Base-by-base conservation (phyloP, 1,140 invertebrate genomes). In the Drosophila ohnishii region DNA sequence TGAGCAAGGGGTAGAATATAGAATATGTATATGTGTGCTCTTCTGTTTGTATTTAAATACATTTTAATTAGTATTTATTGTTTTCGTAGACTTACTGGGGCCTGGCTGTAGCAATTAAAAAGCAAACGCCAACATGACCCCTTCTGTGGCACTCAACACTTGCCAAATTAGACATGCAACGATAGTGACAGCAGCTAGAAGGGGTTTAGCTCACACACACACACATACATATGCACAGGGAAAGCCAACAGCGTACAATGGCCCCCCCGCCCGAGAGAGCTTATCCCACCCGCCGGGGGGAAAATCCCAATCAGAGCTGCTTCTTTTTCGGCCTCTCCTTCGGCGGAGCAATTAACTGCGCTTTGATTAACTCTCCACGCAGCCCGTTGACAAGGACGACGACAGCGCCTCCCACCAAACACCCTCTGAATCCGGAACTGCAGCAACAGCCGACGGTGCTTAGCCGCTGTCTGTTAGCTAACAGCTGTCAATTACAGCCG, bases 61-160 rank as follows among this genome's bases (percentile, higher is more conserved):
- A 80, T 88, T 87, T 87, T 88, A 87, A 87, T 87, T 80, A 88
- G 84, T 78, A 78, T 84, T 88, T 88, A 87, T 87, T 87, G 80
- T 86, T 82, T 75, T 78, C 69, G 57, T 58, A 82, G 75, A 87
- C 78, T 35, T 42, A 13, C 28, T 57, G 73, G 39, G 42, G 37
- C 22, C 40, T 22, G 37, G 13, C 25, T 14, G 32, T 34, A 10
- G 25, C 60, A 19, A 55, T 19, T 55, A 55, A 9, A 39, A 28
- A 42, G 61, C 56, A 42, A 64, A 25, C 30, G 3, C 48, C 16
- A 10, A 50, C 63, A 9, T 42, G 14, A 22, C 39, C 37, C 37
- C 22, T 30, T 40, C 16, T 47, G 19, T 55, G 39, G 73, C 55
- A 75, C 66, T 78, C 81, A 87, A 75, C 82, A 82, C 75, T 88